phyloP scores from a whole-genome alignment of 2,113 vertebrate species.

The Paralichthys olivaceus region DNA sequence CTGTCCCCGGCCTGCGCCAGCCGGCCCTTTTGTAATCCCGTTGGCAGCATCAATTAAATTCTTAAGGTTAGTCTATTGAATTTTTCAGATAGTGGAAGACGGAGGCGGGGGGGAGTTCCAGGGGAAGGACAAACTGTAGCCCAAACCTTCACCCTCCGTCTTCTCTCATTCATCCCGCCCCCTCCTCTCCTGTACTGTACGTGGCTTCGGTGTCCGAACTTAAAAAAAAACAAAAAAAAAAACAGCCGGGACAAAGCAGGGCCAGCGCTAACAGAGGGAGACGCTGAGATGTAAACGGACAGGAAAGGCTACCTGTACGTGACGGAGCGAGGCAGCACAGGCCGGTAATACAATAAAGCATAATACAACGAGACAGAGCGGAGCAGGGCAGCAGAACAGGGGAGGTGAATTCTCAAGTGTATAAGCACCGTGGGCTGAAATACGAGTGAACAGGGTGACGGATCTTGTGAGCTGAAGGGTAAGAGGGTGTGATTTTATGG shows the following conservation, averaged over 20 bases:
- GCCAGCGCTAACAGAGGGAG: constrained; percentile 3
- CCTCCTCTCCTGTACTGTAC: neutral
- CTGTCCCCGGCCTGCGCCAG: constrained; percentile 78
- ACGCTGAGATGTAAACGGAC: neutral
- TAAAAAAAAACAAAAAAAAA: neutral
- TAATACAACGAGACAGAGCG: constrained; percentile 38
- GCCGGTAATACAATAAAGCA: neutral
- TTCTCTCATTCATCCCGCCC: neutral
- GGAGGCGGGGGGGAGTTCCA: constrained; percentile 33
- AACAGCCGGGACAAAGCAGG: neutral
- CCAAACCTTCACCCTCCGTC: constrained; percentile 64
- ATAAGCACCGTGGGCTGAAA: constrained; percentile 14
- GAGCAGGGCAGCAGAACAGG: constrained; percentile 27
- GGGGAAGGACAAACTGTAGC: constrained; percentile 65
- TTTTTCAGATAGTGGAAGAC: constrained; percentile 80
- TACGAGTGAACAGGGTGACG: constrained; percentile 28
- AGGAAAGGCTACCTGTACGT: constrained; percentile 1
- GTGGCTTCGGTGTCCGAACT: neutral
- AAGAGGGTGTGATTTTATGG: constrained; percentile 43
- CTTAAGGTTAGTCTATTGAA: constrained; percentile 90
- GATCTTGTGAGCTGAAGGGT: constrained; percentile 32
- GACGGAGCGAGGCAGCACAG: constrained; percentile 5
- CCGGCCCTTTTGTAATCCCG: constrained; percentile 80
- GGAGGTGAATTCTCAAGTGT: constrained; percentile 14
- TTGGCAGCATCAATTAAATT: constrained; percentile 85